Conservation (phyloP, 2,113 vertebrate genomes). For the Syngnathus scovelli region DNA sequence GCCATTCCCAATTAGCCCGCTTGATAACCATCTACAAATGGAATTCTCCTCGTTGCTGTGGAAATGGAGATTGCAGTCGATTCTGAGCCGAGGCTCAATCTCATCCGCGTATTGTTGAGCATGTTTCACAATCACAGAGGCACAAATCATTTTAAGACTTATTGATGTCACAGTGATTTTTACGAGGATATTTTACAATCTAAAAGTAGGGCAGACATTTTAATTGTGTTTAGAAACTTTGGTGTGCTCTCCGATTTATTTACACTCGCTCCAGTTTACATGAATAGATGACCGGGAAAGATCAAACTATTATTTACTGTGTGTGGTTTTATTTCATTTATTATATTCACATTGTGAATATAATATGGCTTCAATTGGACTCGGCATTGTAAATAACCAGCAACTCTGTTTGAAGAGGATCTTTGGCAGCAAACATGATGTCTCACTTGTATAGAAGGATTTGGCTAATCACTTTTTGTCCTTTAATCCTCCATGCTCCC, state of each 20-base stretch:
- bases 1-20: background rate
- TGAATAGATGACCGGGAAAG: background rate
- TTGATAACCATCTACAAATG: background rate
- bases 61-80: background rate
- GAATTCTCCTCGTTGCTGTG: background rate
- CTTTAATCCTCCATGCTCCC: conserved; percentile 12
- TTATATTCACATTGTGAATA: background rate
- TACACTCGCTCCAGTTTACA: conserved; percentile 6
- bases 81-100: background rate
- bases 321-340: background rate
- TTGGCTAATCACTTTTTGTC: conserved; percentile 19
- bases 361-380: background rate
- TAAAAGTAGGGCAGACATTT: conserved; percentile 9
- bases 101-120: background rate
- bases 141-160: background rate
- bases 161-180: conserved; percentile 3
- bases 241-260: conserved; percentile 1
- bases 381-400: background rate
- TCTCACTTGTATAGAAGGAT: conserved; percentile 14
- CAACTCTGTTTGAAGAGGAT: conserved; percentile 1
- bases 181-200: conserved; percentile 13
- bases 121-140: background rate
- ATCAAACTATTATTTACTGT: background rate
- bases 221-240: conserved; percentile 26
- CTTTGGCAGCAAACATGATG: conserved; percentile 3